Evolutionary conservation across 30 jellyfish, hydroid and myxozoan genomes (phyloP), one percentile per base, ranked within the genome.

Genomic region (Aurelia sp.): DNA sequence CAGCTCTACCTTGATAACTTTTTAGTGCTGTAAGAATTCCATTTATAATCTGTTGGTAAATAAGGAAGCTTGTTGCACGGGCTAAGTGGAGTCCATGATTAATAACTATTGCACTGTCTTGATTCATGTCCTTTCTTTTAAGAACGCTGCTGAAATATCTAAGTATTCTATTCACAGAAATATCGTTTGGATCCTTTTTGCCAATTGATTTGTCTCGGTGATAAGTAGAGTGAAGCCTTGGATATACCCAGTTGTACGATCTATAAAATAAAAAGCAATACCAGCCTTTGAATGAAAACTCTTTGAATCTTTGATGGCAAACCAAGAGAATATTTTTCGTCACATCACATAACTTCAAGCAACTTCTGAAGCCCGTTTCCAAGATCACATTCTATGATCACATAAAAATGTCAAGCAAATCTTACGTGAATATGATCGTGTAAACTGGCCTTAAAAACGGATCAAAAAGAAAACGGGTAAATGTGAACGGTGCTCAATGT

Each of bases 211-310:
- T 75, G 59, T 92, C 98, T 57, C 69, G 92, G 44, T 82, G 89
- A 63, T 63, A 92, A 12, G 22, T 77, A 4, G 97, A 85, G 63
- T 92, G 72, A 78, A 88, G 60, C 17, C 98, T 89, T 3, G 98
- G 98, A 55, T 92, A 92, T 15, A 92, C 84, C 98, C 98, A 92
- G 80, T 92, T 92, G 92, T 92, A 92, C 3, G 95, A 72, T 50
- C 98, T 92, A 79, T 15, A 60, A 71, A 75, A 40, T 13, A 16
- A 2, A 27, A 27, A 27, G 33, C 2, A 27, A 27, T 27, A 27
- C 33, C 33, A 27, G 33, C 2, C 33, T 27, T 27, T 2, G 2
- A 2, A 2, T 27, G 33, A 27, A 27, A 27, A 27, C 33, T 27
- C 33, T 27, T 27, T 27, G 33, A 27, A 27, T 2, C 33, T 27